Evolutionary conservation across 2,888 invertebrate genomes (phyloP).

Genomic region (Drosophila acutilabella): DNA sequence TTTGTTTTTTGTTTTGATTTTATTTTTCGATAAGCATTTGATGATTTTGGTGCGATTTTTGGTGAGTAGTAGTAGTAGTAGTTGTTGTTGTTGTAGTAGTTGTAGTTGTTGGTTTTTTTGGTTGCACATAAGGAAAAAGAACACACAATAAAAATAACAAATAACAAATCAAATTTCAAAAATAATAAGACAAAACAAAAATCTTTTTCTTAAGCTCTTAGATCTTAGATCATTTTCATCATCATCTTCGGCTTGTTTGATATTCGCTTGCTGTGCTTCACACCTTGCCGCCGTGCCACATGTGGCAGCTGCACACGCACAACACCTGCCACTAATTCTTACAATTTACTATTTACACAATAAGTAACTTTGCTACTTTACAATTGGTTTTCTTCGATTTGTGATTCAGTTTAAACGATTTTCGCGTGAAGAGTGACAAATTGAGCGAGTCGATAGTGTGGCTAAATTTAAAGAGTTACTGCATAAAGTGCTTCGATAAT

Average conservation of each 20-base stretch:
- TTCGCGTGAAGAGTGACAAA: constrained; percentile 9
- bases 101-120: constrained; percentile 42
- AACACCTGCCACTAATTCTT: not conserved
- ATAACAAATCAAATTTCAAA: constrained; percentile 56
- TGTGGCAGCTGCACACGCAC: constrained; percentile 19
- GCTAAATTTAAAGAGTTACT: constrained; percentile 63
- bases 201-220: constrained; percentile 19
- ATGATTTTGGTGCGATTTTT: constrained; percentile 72
- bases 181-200: constrained; percentile 31
- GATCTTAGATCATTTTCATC: not conserved
- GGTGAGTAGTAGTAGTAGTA: constrained; percentile 39
- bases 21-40: constrained; percentile 76
- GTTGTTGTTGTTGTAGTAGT: constrained; percentile 46
- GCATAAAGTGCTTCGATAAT: constrained; percentile 55
- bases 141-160: constrained; percentile 58
- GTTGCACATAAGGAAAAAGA: constrained; percentile 60
- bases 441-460: constrained; percentile 27
- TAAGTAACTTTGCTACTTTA: not conserved
- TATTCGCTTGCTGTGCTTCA: constrained; percentile 64
- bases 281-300: constrained; percentile 52
- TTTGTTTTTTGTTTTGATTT: constrained; percentile 9
- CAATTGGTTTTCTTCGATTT: not conserved
- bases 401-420: constrained; percentile 36
- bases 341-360: constrained; percentile 12
- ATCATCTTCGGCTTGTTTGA: constrained; percentile 18